Conservation (phyloP, 1,140 invertebrate genomes). For the Sitophilus oryzae region DNA sequence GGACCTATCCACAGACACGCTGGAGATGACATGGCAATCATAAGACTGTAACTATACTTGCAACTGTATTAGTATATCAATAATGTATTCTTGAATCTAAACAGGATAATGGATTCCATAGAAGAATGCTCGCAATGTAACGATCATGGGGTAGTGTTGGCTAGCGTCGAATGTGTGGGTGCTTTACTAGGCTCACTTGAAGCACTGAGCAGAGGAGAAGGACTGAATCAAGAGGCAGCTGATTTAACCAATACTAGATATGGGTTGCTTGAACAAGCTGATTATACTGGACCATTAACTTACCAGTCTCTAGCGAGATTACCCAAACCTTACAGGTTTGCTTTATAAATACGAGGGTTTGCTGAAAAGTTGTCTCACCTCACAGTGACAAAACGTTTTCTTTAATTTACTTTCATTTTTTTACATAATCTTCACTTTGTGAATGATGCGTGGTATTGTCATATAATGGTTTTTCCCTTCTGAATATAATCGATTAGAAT, state of each 20-base stretch:
- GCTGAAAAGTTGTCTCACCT: too few species aligned
- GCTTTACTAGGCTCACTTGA: constrained; percentile 77
- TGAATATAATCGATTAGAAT: too few species aligned
- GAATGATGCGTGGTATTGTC: too few species aligned
- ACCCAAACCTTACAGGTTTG: constrained; percentile 67
- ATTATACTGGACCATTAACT: constrained; percentile 76
- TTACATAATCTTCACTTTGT: too few species aligned
- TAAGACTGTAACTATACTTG: constrained; percentile 72
- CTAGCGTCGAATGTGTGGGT: constrained; percentile 78
- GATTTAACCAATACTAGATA: constrained; percentile 67
- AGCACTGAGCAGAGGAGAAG: constrained; percentile 66
- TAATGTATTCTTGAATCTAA: constrained; percentile 28
- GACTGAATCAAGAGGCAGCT: constrained; percentile 53
- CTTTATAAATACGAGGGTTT: not conserved
- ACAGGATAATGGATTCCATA: constrained; percentile 84
- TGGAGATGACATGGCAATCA: constrained; percentile 83
- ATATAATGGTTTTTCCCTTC: too few species aligned
- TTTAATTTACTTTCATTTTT: too few species aligned
- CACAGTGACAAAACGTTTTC: too few species aligned
- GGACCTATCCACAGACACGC: constrained; percentile 68
- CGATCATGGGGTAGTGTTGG: constrained; percentile 66
- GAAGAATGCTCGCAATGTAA: constrained; percentile 69
- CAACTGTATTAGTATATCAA: too few species aligned
- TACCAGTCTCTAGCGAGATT: constrained; percentile 77
- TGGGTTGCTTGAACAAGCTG: constrained; percentile 66